phyloP scores from a whole-genome alignment of 2,888 invertebrate genomes.

The Tuberolachnus salignus region DNA sequence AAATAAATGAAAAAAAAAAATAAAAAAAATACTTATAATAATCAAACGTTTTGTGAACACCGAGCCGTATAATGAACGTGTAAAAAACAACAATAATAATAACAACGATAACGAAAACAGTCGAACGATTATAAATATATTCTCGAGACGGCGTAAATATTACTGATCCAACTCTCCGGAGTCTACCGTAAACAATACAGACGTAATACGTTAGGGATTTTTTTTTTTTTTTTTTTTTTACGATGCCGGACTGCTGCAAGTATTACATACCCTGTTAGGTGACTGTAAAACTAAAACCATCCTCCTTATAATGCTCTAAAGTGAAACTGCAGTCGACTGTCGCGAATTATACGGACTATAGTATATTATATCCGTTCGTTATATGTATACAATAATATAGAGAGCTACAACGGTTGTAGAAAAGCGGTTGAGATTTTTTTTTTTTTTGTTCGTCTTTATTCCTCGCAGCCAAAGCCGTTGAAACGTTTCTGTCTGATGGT shows the following conservation, averaged over 20 bases:
- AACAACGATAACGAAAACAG: too few species aligned
- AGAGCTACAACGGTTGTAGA: background rate
- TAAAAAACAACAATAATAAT: too few species aligned
- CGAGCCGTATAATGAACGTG: background rate
- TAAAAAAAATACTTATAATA: too few species aligned
- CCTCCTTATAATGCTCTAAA: slow-evolving; percentile 10
- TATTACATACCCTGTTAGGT: background rate
- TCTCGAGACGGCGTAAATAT: background rate
- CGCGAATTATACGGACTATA: slow-evolving; percentile 7
- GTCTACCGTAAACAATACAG: background rate
- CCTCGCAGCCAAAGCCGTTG: slow-evolving; percentile 25
- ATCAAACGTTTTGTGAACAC: too few species aligned
- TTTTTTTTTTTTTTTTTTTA: too few species aligned
- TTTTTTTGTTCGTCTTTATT: background rate
- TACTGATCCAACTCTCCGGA: background rate
- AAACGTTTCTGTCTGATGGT: slow-evolving; percentile 40
- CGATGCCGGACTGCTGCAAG: too few species aligned
- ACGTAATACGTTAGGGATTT: background rate
- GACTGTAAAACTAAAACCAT: slow-evolving; percentile 26
- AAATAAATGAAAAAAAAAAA: background rate
- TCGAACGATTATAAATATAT: background rate
- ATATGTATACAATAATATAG: too few species aligned
- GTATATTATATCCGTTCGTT: background rate
- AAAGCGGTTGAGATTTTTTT: background rate
- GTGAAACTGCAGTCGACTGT: slow-evolving; percentile 29